Evolutionary conservation across 37 sponge, comb jelly and placozoan genomes (phyloP).

Genomic region (Hexactinellida sp.): DNA sequence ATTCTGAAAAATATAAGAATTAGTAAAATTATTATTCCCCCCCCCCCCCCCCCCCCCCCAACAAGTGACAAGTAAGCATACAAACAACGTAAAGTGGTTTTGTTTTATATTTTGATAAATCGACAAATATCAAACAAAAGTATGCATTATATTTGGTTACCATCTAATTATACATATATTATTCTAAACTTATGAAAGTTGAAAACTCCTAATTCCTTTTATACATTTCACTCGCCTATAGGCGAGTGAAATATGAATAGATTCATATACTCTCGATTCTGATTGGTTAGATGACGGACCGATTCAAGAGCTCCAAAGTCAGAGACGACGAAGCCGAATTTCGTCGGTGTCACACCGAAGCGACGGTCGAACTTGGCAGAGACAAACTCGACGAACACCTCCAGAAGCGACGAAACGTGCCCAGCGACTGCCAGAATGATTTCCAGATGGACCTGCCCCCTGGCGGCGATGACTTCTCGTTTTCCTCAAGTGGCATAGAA

Average conservation of each 20-base stretch:
- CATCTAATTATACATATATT: background rate
- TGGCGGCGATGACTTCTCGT: background rate
- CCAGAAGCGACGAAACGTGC: background rate
- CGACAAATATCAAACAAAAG: too few species aligned
- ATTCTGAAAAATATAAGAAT: too few species aligned
- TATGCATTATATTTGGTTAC: background rate
- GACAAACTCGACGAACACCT: background rate
- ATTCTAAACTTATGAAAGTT: background rate
- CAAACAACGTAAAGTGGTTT: too few species aligned
- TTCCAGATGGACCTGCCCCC: background rate
- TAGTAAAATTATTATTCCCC: too few species aligned
- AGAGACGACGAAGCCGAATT: conserved; percentile 70
- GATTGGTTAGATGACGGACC: conserved; percentile 4
- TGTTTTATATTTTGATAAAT: too few species aligned
- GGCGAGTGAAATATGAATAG: too few species aligned
- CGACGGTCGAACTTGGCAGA: background rate
- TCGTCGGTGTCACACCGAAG: conserved; percentile 52
- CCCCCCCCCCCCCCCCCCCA: too few species aligned
- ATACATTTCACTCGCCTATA: background rate
- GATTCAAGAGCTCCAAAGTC: conserved; percentile 64
- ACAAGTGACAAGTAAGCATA: too few species aligned
- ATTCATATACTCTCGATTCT: background rate
- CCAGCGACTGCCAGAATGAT: background rate
- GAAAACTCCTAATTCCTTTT: background rate
- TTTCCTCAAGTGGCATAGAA: background rate